phyloP scores from a whole-genome alignment of 2,113 vertebrate genomes.

The Clupea harengus region DNA sequence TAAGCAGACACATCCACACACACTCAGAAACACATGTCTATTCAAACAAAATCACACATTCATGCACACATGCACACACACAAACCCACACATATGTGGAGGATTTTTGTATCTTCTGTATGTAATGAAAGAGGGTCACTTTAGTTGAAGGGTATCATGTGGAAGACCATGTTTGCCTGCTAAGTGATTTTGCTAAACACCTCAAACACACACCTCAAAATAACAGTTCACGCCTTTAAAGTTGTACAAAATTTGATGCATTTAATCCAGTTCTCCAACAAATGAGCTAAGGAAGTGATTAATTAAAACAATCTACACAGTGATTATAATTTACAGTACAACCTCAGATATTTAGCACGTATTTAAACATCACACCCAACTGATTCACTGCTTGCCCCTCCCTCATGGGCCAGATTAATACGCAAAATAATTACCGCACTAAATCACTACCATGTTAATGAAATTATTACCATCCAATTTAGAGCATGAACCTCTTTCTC shows the following conservation, averaged over 20 bases:
- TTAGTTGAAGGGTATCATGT: background rate
- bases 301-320: background rate
- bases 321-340: background rate
- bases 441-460: background rate
- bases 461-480: background rate
- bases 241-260: background rate
- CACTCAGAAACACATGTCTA: background rate
- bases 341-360: background rate
- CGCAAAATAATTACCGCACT: background rate
- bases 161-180: background rate
- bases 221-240: background rate
- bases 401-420: background rate
- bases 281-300: background rate
- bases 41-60: background rate
- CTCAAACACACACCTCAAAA: slow-evolving; percentile 12
- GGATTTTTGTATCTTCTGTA: background rate
- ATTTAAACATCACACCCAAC: slow-evolving; percentile 2
- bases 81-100: background rate
- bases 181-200: background rate
- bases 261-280: background rate
- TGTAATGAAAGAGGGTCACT: background rate
- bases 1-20: slow-evolving; percentile 12
- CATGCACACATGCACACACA: slow-evolving; percentile 33
- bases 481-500: background rate
- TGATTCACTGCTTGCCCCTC: background rate